Conservation (phyloP, 2,113 vertebrate genomes). For the Synchiropus splendidus region DNA sequence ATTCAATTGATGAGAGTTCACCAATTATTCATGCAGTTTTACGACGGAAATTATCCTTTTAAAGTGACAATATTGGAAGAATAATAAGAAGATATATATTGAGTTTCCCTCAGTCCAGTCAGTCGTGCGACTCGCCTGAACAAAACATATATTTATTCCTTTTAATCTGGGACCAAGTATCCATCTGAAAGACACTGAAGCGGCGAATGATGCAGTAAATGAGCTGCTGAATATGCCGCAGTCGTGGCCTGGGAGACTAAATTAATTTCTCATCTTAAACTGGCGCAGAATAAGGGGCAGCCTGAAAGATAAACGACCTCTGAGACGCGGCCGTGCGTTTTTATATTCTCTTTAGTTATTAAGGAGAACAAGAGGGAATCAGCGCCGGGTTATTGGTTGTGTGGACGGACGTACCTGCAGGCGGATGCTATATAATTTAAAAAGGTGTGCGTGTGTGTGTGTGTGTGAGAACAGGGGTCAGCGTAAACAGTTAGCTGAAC, state of each 20-base stretch:
- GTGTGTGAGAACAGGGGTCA: no score
- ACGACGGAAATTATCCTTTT: no score
- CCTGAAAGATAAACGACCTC: conserved; percentile 32
- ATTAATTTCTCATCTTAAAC: conserved; percentile 36
- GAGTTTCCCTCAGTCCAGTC: no score
- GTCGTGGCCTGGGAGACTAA: conserved; percentile 20
- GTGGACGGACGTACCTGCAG: conserved; percentile 29
- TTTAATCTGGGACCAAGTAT: no score
- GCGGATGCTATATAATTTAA: conserved; percentile 34
- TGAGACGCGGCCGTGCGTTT: conserved; percentile 18
- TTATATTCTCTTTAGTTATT: conserved; percentile 27
- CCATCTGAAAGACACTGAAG: conserved; percentile 25
- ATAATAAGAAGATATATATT: no score
- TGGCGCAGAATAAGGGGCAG: conserved; percentile 1
- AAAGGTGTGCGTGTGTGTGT: no score
- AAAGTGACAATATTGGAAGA: no score
- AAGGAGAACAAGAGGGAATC: conserved; percentile 28
- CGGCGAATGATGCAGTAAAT: conserved; percentile 14
- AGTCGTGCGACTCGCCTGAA: no score
- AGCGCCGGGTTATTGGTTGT: background rate
- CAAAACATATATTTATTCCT: no score
- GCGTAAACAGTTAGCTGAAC: conserved; percentile 9
- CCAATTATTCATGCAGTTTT: no score
- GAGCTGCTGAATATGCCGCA: conserved; percentile 16
- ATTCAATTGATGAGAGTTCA: no score